phyloP scores from a whole-genome alignment of 2,797 vertebrate species.

The Gymnothorax javanicus region DNA sequence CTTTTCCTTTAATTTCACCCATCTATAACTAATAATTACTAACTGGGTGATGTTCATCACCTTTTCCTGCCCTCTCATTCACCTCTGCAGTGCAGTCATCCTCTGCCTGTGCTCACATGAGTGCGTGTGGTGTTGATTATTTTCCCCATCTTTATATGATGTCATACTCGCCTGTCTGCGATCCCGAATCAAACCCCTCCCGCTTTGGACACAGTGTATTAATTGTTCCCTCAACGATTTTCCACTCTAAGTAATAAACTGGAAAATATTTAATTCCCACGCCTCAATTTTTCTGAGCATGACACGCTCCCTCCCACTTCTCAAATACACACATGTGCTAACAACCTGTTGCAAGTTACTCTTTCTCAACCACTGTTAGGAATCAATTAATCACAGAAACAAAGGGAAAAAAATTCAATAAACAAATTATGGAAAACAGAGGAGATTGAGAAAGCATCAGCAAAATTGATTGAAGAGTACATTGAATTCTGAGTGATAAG shows the following conservation, averaged over 20 bases:
- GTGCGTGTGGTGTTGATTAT: not conserved
- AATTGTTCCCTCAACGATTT: constrained; percentile 30
- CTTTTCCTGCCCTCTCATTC: constrained; percentile 32
- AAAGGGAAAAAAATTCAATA: not conserved
- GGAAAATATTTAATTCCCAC: constrained; percentile 27
- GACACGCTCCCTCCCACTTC: not conserved
- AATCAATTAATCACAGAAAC: not conserved
- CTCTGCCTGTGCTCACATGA: not conserved
- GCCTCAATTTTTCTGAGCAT: not conserved
- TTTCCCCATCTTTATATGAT: not conserved
- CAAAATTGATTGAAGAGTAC: not conserved
- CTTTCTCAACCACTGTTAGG: not conserved
- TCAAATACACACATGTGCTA: not conserved
- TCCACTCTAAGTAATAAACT: constrained; percentile 17
- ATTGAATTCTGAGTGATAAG: too few species aligned
- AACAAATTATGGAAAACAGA: not conserved
- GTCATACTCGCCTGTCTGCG: not conserved
- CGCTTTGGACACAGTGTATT: constrained; percentile 13
- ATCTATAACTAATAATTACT: constrained; percentile 40
- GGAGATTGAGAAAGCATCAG: not conserved
- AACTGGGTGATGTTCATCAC: constrained; percentile 42
- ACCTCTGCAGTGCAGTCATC: not conserved
- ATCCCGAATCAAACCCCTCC: not conserved
- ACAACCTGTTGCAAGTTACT: not conserved
- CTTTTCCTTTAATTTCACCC: too few species aligned